A percentile compares a stretch with the other conserved stretches of the same genome.
phyloP scores from a whole-genome alignment of 2,113 vertebrate species.

The Gallinago undulata region DNA sequence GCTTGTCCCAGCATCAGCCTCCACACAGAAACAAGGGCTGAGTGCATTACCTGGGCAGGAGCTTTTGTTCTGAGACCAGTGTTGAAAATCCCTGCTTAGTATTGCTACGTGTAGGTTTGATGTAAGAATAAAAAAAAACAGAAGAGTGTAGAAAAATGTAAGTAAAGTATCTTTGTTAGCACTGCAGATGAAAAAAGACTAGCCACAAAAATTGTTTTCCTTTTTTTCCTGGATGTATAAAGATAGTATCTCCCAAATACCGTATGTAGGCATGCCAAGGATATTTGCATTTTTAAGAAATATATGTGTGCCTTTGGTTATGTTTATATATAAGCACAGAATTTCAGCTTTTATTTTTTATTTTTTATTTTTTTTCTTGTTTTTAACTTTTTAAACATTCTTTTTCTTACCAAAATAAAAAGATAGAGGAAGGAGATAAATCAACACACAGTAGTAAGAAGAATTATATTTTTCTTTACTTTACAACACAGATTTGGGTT shows the following conservation, averaged over 20 bases:
- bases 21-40: not conserved
- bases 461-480: not conserved
- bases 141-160: not conserved
- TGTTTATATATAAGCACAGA: not conserved
- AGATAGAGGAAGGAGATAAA: not conserved
- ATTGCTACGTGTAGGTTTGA: not conserved
- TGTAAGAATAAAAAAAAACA: not conserved
- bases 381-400: not conserved
- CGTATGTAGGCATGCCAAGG: not conserved
- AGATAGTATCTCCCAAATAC: not conserved
- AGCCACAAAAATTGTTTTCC: not conserved
- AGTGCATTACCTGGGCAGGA: not conserved
- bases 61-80: not conserved
- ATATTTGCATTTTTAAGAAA: not conserved
- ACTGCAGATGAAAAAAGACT: not conserved
- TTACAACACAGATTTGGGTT: not conserved
- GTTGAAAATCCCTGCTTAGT: not conserved
- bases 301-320: not conserved
- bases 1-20: not conserved
- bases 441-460: not conserved
- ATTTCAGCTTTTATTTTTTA: not conserved
- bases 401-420: not conserved
- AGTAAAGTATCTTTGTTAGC: not conserved
- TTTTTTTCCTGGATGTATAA: not conserved
- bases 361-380: not conserved